Base-by-base conservation (phyloP, 2,888 invertebrate genomes). In the Drosophila rubida region DNA sequence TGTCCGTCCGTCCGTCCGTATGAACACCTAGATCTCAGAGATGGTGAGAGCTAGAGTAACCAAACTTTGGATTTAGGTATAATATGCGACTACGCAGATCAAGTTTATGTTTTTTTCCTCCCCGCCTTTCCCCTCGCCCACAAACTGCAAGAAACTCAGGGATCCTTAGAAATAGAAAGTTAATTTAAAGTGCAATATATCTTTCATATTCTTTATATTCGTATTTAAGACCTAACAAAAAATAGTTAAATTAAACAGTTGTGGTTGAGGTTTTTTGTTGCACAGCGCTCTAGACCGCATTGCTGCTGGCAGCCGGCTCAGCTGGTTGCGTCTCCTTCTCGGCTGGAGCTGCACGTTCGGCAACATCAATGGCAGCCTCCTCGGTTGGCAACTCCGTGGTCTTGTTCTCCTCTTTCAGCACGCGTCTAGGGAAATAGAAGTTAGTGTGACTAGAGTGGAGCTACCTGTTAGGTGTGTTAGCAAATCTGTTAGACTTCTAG, bases 231-330 rank as follows among this genome's bases (percentile, higher is more conserved):
- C 37, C 79, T 75, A 82, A 46, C 37, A 80, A 79, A 83, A 79
- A 79, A 79, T 79, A 57, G 48, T 71, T 60, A 32, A 57, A 69
- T 82, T 85, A 82, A 79, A 79, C 81, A 11, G n/a, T n/a, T 30
- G 79, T 85, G 79, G 16, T 42, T 69, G 71, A 61, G 58, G 49
- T 48, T 48, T n/a, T 16, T 1, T 54, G 14, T 19, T 30, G 25
- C 32, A 8, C 5, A 9, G 4, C 30, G 3, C 25, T 27, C 57
- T 85, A 80, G 42, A 76, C 71, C 16, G 53, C 42, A 59, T 80
- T 85, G 54, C 63, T 78, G 11, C 41, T 62, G 8, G 45, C 49
- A 13, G 53, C 75, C 2, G 72, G 49, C 0, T 51, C 62, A 0
- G 39, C 39, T 2, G 64, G 51, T 14, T 69, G 61, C 5, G 9